These are phyloP conservation scores for Ichneumoninae sp. DNA, from an alignment of 2,888 invertebrate genomes.

Conservation along the genomic window DNA sequence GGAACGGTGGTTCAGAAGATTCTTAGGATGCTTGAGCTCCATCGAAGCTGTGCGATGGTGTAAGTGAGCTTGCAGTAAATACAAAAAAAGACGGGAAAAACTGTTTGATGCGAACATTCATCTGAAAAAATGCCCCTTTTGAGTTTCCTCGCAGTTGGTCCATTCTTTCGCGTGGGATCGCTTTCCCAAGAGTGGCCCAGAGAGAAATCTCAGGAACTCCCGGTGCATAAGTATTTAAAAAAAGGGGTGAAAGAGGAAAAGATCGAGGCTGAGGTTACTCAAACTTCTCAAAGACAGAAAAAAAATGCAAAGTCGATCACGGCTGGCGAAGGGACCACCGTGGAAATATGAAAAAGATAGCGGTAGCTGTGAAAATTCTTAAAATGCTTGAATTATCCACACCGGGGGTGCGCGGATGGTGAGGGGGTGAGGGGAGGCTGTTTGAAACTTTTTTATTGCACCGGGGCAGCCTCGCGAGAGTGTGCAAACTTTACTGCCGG, in stretches of 20 bases:
- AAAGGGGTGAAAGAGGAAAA: conserved; percentile 25
- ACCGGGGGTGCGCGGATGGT: conserved; percentile 22
- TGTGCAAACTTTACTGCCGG: conserved; percentile 58
- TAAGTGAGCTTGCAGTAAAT: conserved; percentile 37
- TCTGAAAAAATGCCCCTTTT: conserved; percentile 8
- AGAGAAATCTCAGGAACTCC: conserved; percentile 43
- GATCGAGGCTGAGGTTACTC: conserved; percentile 22
- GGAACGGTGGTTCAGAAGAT: neutral
- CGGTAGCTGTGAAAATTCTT: conserved; percentile 57
- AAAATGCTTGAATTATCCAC: conserved; percentile 66
- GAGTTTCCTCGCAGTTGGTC: neutral
- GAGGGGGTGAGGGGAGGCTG: neutral
- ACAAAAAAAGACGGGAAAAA: neutral
- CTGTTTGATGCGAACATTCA: conserved; percentile 35
- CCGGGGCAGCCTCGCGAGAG: conserved; percentile 28
- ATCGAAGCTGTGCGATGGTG: neutral
- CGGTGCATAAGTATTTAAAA: conserved; percentile 7
- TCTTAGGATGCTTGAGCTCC: neutral
- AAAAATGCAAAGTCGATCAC: conserved; percentile 60
- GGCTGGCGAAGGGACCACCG: conserved; percentile 22
- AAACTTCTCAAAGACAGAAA: conserved; percentile 41
- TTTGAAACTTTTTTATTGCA: conserved; percentile 63
- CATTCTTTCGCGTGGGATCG: neutral
- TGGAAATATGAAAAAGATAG: conserved; percentile 46
- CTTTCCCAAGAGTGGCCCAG: neutral